Conservation (phyloP, 2,888 invertebrate species). For the Ormia ochracea region DNA sequence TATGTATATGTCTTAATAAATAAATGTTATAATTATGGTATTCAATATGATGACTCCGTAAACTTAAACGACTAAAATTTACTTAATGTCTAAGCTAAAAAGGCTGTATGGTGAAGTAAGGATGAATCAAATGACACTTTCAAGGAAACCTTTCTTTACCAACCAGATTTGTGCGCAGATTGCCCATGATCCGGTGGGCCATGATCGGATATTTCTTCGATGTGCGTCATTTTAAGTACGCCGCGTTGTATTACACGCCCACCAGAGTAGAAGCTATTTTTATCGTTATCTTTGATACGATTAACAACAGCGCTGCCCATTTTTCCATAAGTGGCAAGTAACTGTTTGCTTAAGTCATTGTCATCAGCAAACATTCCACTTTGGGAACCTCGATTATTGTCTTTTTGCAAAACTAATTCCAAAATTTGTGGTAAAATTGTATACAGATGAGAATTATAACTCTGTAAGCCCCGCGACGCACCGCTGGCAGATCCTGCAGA, state of each 20-base stretch:
- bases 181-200: neutral
- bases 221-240: conserved; percentile 67
- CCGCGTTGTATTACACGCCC: conserved; percentile 71
- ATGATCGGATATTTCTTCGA: conserved; percentile 16
- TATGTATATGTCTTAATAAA: too few species aligned
- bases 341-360: conserved; percentile 60
- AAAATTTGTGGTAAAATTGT: conserved; percentile 71
- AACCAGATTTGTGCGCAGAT: conserved; percentile 28
- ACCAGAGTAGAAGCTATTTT: conserved; percentile 66
- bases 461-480: conserved; percentile 22
- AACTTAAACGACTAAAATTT: conserved; percentile 44
- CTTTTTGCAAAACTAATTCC: conserved; percentile 69
- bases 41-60: neutral
- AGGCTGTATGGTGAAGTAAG: conserved; percentile 14
- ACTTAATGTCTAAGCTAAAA: conserved; percentile 10
- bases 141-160: conserved; percentile 37
- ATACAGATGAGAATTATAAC: conserved; percentile 63
- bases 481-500: conserved; percentile 37
- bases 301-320: conserved; percentile 67
- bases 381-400: conserved; percentile 50
- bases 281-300: conserved; percentile 65
- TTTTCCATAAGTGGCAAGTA: conserved; percentile 67
- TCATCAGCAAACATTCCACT: conserved; percentile 8
- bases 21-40: neutral
- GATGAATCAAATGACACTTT: conserved; percentile 26